A percentile compares a stretch with the other conserved stretches of the same genome.
These are phyloP conservation scores for Ianthella basta DNA, from an alignment of 37 sponge, comb jelly and placozoan genomes.

Conservation along the genomic window DNA sequence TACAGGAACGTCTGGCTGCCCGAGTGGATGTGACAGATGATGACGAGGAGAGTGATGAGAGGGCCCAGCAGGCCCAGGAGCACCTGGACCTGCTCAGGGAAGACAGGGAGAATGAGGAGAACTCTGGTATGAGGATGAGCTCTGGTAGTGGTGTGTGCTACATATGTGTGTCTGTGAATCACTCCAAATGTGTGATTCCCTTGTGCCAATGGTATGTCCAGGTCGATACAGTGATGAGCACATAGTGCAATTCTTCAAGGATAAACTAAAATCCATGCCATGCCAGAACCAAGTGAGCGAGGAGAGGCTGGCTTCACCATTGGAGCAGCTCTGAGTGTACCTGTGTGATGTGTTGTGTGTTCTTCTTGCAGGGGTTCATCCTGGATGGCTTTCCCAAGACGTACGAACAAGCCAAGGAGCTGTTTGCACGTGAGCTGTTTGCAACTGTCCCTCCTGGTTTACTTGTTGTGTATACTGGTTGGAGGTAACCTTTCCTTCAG, in stretches of 20 bases:
- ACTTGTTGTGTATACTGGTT: not conserved
- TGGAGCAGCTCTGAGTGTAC: no score
- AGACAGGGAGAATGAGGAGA: conserved; percentile 62
- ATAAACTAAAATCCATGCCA: conserved; percentile 87
- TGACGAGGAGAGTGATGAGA: conserved; percentile 77
- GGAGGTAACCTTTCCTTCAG: not conserved
- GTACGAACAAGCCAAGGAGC: conserved; percentile 81
- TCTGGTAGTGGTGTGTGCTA: no score
- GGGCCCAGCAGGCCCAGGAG: conserved; percentile 86
- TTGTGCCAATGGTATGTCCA: not conserved
- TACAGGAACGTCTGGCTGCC: conserved; percentile 43
- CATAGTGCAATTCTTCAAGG: conserved; percentile 82
- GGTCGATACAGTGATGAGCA: conserved; percentile 83
- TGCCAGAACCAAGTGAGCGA: conserved; percentile 85
- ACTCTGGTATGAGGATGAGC: conserved; percentile 48
- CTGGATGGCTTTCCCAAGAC: conserved; percentile 97
- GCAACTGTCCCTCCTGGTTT: not conserved
- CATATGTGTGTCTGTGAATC: no score
- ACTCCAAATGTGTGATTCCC: no score
- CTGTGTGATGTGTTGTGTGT: no score
- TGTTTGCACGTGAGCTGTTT: conserved; percentile 73
- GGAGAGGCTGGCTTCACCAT: no score
- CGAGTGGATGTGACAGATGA: conserved; percentile 67
- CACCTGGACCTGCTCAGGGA: conserved; percentile 84
- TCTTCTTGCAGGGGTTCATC: conserved; percentile 69